Conservation (phyloP, 2,888 invertebrate genomes). For the Stenoptilia bipunctidactyla region DNA sequence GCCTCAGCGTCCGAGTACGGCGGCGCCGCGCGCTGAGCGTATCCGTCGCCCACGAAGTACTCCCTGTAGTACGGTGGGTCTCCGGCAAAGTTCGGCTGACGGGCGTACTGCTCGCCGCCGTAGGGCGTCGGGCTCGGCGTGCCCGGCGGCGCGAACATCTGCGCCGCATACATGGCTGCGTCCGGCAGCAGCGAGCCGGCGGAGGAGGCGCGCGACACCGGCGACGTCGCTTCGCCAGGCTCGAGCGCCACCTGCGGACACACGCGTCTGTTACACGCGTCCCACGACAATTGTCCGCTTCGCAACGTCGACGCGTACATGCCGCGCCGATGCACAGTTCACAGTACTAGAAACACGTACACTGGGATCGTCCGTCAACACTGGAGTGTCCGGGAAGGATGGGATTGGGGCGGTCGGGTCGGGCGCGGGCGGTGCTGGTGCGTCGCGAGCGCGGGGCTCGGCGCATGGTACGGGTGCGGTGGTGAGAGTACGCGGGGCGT, state of each 20-base stretch:
- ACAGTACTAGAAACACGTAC: slow-evolving; percentile 59
- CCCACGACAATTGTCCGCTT: slow-evolving; percentile 71
- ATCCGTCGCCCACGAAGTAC: slow-evolving; percentile 77
- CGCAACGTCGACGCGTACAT: slow-evolving; percentile 74
- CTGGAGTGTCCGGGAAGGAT: slow-evolving; percentile 55
- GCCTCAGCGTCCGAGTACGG: slow-evolving; percentile 71
- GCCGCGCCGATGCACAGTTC: slow-evolving; percentile 63
- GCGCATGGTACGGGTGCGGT: slow-evolving; percentile 72
- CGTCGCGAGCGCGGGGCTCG: slow-evolving; percentile 71
- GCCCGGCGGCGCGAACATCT: slow-evolving; percentile 78
- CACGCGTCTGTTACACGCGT: slow-evolving; percentile 76
- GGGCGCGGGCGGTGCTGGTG: slow-evolving; percentile 72
- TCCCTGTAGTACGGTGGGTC: slow-evolving; percentile 87
- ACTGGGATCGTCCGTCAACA: slow-evolving; percentile 45
- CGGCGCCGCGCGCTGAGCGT: slow-evolving; percentile 72
- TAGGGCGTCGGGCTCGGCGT: slow-evolving; percentile 77
- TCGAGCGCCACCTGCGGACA: slow-evolving; percentile 71
- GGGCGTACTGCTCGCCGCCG: slow-evolving; percentile 60
- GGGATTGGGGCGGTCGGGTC: slow-evolving; percentile 69
- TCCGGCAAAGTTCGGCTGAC: slow-evolving; percentile 74
- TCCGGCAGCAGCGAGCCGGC: slow-evolving; percentile 73
- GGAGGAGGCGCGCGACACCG: slow-evolving; percentile 71
- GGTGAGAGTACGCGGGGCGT: slow-evolving; percentile 66
- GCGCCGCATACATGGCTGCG: slow-evolving; percentile 77
- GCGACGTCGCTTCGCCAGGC: slow-evolving; percentile 75